Percentiles rank a stretch among this genome's conserved stretches.
Conservation (phyloP, 2,888 invertebrate species). For the Deilephila porcellus region DNA sequence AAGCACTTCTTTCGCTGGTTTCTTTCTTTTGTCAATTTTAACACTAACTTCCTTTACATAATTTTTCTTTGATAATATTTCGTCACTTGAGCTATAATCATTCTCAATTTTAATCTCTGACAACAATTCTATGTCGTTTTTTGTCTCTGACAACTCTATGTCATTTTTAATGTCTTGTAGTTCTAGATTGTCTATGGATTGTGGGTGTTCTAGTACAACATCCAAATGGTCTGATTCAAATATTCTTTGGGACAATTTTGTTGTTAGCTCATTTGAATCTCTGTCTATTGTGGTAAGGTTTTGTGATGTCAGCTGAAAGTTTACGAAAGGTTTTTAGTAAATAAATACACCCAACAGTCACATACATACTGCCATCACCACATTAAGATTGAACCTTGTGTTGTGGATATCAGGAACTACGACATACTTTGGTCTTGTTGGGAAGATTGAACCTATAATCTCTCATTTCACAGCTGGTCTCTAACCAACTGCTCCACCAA, state of each 20-base stretch:
- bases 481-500: too few relatives aligned
- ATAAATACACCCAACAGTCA: neutral
- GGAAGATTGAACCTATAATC: too few relatives aligned
- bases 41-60: neutral
- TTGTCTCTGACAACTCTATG: conserved; percentile 7
- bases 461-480: too few relatives aligned
- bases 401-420: too few relatives aligned
- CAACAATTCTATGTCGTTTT: too few relatives aligned
- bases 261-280: conserved; percentile 4
- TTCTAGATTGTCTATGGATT: neutral
- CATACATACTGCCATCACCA: too few relatives aligned
- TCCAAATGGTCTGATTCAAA: neutral
- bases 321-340: neutral
- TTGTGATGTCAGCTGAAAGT: conserved; percentile 17
- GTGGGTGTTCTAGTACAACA: neutral
- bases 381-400: too few relatives aligned
- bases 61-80: conserved; percentile 1
- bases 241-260: conserved; percentile 1
- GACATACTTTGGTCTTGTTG: too few relatives aligned
- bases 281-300: conserved; percentile 26
- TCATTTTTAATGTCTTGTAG: neutral
- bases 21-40: conserved; percentile 24
- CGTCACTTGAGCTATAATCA: conserved; percentile 12
- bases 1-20: conserved; percentile 5
- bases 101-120: conserved; percentile 27